A percentile compares a stretch with the other conserved stretches of the same genome.
phyloP scores from a whole-genome alignment of 2,113 vertebrate genomes.

The Semicossyphus pulcher region DNA sequence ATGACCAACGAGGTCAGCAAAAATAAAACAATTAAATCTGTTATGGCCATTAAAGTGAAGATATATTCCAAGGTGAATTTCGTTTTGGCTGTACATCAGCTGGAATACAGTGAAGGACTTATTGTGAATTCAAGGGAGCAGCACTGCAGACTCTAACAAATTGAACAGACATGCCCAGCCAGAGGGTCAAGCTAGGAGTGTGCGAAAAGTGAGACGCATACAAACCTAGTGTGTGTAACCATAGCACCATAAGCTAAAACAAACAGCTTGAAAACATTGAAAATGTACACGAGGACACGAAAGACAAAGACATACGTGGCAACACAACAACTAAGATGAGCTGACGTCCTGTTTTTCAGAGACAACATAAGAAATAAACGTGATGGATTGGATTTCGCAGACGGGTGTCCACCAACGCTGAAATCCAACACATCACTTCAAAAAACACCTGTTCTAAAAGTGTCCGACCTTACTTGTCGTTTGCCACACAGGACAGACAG shows the following conservation, averaged over 20 bases:
- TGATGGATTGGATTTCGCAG: slow-evolving; percentile 17
- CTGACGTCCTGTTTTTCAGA: slow-evolving; percentile 2
- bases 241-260: background rate
- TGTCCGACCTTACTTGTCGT: slow-evolving; percentile 55
- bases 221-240: slow-evolving; percentile 13
- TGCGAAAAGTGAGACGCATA: slow-evolving; percentile 16
- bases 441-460: slow-evolving; percentile 9
- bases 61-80: slow-evolving; percentile 26
- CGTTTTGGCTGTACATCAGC: slow-evolving; percentile 37
- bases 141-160: slow-evolving; percentile 8
- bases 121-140: slow-evolving; percentile 38
- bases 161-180: slow-evolving; percentile 16
- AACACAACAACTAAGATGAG: slow-evolving; percentile 69
- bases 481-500: slow-evolving; percentile 63
- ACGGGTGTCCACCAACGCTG: slow-evolving; percentile 3
- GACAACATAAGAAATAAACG: background rate
- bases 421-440: background rate
- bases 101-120: slow-evolving; percentile 41
- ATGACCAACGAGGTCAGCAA: slow-evolving; percentile 6
- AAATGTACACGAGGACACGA: slow-evolving; percentile 13
- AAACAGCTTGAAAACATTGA: slow-evolving; percentile 10
- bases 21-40: slow-evolving; percentile 29
- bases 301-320: slow-evolving; percentile 47
- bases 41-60: slow-evolving; percentile 16
- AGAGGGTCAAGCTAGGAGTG: background rate